These are phyloP conservation scores for Calypte anna DNA, from an alignment of 2,113 vertebrate genomes.

Conservation along the genomic window DNA sequence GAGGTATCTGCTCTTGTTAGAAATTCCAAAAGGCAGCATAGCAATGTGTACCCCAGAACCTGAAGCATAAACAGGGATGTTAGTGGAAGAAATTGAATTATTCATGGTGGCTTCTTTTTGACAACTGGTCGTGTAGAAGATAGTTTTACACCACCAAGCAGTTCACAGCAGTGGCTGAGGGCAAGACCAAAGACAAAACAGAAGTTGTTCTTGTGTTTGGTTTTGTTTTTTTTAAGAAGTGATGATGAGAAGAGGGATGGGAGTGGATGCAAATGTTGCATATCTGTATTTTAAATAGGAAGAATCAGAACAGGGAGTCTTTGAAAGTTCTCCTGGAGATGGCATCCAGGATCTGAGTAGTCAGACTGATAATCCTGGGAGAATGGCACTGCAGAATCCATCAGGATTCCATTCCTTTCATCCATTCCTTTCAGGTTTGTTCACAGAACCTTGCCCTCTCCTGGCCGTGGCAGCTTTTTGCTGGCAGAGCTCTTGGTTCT, in stretches of 20 bases:
- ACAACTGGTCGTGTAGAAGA: neutral
- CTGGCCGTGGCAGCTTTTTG: neutral
- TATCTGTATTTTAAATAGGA: neutral
- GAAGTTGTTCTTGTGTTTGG: neutral
- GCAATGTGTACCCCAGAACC: neutral
- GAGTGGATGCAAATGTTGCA: neutral
- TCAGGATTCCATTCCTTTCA: neutral
- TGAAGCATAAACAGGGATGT: neutral
- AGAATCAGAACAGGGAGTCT: neutral
- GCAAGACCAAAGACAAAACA: neutral
- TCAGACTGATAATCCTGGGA: neutral
- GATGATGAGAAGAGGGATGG: neutral
- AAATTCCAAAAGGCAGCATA: neutral
- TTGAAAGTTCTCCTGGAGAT: neutral
- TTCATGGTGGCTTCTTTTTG: neutral
- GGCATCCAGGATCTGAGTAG: neutral
- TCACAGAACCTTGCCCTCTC: neutral
- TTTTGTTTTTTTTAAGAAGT: neutral
- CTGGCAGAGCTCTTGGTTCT: accelerated
- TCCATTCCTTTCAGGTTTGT: neutral
- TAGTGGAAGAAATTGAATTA: neutral
- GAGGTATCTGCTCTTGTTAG: neutral
- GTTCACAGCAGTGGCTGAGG: neutral
- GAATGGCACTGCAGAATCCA: neutral
- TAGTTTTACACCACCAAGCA: neutral